Evolutionary conservation across 2,888 invertebrate species (phyloP).

Genomic region (Homarus gammarus): DNA sequence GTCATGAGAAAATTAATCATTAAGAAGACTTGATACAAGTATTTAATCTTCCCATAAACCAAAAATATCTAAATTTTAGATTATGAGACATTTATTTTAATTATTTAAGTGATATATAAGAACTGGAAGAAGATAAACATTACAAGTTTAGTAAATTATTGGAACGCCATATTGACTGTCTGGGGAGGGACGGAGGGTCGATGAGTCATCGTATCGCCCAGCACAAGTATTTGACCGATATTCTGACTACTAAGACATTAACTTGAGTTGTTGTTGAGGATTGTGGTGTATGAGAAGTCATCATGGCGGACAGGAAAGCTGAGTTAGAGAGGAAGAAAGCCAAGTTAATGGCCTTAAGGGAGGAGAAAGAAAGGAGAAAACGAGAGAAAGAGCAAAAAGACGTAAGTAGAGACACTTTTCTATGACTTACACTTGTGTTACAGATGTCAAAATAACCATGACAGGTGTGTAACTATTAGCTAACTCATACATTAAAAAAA

Average conservation of each 20-base stretch:
- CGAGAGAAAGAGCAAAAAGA: constrained; percentile 87
- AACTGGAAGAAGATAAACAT: not conserved
- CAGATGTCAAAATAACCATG: not conserved
- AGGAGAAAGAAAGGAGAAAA: constrained; percentile 91
- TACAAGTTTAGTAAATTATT: not conserved
- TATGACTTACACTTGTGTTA: not conserved
- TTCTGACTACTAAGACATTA: constrained; percentile 56
- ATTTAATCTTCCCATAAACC: too few relatives aligned
- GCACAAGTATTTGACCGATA: constrained; percentile 83
- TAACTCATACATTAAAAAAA: too few relatives aligned
- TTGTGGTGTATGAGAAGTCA: constrained; percentile 18
- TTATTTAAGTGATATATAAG: too few relatives aligned
- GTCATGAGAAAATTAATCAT: too few relatives aligned
- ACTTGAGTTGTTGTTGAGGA: not conserved
- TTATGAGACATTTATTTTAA: too few relatives aligned
- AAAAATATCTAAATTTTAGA: too few relatives aligned
- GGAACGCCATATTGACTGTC: constrained; percentile 1
- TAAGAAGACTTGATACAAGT: too few relatives aligned
- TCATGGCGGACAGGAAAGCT: constrained; percentile 93
- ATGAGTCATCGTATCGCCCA: constrained; percentile 12
- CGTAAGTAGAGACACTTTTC: constrained; percentile 22
- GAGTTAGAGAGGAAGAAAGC: constrained; percentile 95
- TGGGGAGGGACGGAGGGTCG: not conserved
- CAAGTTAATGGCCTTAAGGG: constrained; percentile 91
- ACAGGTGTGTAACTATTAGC: not conserved